Conservation (phyloP, 2,113 vertebrate species). For the Tympanuchus pallidicinctus region DNA sequence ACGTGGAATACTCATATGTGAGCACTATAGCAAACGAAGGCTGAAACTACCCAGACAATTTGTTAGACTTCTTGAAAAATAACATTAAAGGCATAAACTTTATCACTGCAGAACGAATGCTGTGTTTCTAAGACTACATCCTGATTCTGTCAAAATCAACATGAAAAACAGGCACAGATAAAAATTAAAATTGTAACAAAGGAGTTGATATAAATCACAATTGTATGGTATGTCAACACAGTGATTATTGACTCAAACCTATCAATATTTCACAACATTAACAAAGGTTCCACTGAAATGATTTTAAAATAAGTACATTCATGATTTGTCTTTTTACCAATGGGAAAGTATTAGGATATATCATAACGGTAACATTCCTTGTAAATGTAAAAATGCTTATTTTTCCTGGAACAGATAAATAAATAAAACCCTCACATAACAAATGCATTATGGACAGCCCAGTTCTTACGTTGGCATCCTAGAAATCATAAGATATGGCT, state of each 20-base stretch:
- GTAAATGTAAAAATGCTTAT: not conserved
- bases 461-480: not conserved
- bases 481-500: not conserved
- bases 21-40: not conserved
- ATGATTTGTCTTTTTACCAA: not conserved
- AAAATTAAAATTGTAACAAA: conserved; percentile 9
- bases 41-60: conserved; percentile 4
- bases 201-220: not conserved
- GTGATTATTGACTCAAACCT: conserved; percentile 22
- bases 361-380: not conserved
- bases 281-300: conserved; percentile 22
- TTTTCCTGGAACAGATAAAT: not conserved
- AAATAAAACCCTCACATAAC: not conserved
- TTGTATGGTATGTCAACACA: not conserved
- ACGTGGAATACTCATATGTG: not conserved
- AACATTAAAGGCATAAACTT: conserved; percentile 18
- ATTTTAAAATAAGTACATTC: conserved; percentile 25
- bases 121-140: conserved; percentile 25
- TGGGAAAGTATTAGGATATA: not conserved
- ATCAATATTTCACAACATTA: not conserved
- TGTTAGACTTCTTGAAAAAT: not conserved
- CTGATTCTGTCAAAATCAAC: not conserved
- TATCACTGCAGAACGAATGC: conserved; percentile 1
- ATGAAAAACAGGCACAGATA: not conserved
- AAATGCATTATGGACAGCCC: not conserved